These are phyloP conservation scores for Fabriciana adippe DNA, from an alignment of 2,888 invertebrate species.

Conservation along the genomic window DNA sequence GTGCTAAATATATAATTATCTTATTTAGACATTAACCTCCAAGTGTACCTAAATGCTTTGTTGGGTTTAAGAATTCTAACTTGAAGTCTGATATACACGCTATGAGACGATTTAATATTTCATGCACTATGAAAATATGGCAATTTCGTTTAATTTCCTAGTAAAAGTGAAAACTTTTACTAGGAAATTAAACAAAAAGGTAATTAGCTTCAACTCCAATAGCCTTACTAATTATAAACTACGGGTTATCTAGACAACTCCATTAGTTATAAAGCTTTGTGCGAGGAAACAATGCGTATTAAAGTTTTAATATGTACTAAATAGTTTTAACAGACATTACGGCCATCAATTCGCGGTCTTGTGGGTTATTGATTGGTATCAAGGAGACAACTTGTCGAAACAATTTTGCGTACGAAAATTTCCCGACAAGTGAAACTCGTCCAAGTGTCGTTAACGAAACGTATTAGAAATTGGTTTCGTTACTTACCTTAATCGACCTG, in stretches of 20 bases:
- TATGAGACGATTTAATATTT: too few species aligned
- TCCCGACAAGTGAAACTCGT: conserved; percentile 59
- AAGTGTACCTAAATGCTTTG: background rate
- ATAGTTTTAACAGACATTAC: conserved; percentile 28
- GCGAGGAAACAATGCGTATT: conserved; percentile 8
- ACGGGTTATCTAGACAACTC: background rate
- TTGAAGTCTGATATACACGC: too few species aligned
- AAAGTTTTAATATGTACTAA: conserved; percentile 26
- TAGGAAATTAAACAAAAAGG: too few species aligned
- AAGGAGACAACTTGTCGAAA: conserved; percentile 57
- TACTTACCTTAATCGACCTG: conserved; percentile 69
- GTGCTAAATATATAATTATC: too few species aligned
- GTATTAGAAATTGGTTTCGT: conserved; percentile 76
- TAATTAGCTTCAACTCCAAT: too few species aligned
- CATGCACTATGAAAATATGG: too few species aligned
- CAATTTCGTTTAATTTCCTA: too few species aligned
- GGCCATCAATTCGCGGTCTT: conserved; percentile 34
- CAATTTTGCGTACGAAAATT: conserved; percentile 65
- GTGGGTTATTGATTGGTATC: conserved; percentile 60
- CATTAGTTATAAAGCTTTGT: background rate
- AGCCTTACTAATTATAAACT: background rate
- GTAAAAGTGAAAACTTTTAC: too few species aligned
- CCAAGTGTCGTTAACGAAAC: conserved; percentile 74
- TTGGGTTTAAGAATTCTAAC: background rate
- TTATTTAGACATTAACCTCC: background rate